Percentiles rank a stretch among this genome's conserved stretches.
phyloP scores from a whole-genome alignment of 2,113 vertebrate genomes.

The Mustela nigripes region DNA sequence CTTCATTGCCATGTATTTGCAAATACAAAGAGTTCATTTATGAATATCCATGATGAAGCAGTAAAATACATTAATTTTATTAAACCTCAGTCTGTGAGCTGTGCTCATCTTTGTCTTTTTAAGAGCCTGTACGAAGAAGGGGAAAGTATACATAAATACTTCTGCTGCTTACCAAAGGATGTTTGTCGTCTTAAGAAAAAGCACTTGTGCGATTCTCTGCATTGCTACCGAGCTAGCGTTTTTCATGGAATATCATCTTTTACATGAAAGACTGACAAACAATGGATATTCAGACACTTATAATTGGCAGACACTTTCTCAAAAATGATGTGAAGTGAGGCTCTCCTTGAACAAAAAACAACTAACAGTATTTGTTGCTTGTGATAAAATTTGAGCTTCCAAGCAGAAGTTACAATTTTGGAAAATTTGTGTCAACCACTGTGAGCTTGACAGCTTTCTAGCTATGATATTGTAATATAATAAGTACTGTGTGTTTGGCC shows the following conservation, averaged over 20 bases:
- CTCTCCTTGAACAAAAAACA: background rate
- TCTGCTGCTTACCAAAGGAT: background rate
- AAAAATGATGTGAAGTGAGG: background rate
- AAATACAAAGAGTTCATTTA: background rate
- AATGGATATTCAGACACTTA: background rate
- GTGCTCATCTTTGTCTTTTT: background rate
- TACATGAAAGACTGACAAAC: background rate
- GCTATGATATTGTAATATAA: background rate
- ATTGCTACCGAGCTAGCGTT: background rate
- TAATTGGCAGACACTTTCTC: background rate
- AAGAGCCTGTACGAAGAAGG: background rate
- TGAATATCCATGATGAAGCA: background rate
- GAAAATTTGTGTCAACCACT: background rate
- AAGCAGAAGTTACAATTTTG: background rate
- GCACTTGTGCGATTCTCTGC: background rate
- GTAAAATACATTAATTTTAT: background rate
- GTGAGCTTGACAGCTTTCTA: background rate
- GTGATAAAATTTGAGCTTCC: background rate
- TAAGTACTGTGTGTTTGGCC: background rate
- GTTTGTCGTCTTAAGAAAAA: background rate
- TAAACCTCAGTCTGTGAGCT: background rate
- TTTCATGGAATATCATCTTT: background rate
- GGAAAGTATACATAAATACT: background rate
- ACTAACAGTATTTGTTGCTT: background rate
- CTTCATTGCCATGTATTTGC: background rate